Percentiles rank a stretch among this genome's conserved stretches.
Conservation (phyloP, 37 sponge, comb jelly and placozoan genomes). For the Spongia lamella region DNA sequence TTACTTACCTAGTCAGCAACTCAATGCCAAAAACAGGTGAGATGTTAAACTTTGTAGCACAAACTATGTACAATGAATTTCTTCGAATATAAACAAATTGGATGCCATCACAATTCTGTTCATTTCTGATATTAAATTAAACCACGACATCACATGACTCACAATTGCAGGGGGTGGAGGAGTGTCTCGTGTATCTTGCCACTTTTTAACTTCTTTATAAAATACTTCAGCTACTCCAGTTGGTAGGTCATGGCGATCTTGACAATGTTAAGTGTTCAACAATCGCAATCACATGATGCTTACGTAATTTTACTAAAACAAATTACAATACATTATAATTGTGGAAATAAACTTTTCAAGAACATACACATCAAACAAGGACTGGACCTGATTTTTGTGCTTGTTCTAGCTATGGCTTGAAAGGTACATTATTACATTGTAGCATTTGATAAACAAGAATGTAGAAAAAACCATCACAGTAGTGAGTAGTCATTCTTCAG, state of each 20-base stretch:
- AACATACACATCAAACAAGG: no score
- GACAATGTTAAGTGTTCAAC: neutral
- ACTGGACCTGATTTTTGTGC: no score
- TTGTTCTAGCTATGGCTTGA: neutral
- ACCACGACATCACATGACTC: neutral
- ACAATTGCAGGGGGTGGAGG: conserved; percentile 84
- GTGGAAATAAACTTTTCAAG: no score
- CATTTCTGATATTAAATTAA: no score
- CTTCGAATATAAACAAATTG: conserved; percentile 81
- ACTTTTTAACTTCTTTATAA: conserved; percentile 72
- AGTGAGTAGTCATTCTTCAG: no score
- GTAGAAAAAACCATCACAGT: no score
- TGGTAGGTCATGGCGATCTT: conserved; percentile 72
- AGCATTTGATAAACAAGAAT: no score
- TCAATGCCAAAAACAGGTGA: conserved; percentile 79
- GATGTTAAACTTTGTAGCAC: conserved; percentile 89
- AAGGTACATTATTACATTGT: neutral
- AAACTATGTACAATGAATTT: conserved; percentile 90
- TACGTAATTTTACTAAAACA: no score
- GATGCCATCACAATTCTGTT: conserved; percentile 56
- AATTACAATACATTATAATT: no score
- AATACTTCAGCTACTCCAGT: conserved; percentile 72
- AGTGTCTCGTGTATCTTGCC: conserved; percentile 79
- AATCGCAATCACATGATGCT: no score
- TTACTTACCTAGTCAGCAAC: conserved; percentile 70